Conservation (phyloP, 2,888 invertebrate species). For the Dasysyrphus albostriatus region DNA sequence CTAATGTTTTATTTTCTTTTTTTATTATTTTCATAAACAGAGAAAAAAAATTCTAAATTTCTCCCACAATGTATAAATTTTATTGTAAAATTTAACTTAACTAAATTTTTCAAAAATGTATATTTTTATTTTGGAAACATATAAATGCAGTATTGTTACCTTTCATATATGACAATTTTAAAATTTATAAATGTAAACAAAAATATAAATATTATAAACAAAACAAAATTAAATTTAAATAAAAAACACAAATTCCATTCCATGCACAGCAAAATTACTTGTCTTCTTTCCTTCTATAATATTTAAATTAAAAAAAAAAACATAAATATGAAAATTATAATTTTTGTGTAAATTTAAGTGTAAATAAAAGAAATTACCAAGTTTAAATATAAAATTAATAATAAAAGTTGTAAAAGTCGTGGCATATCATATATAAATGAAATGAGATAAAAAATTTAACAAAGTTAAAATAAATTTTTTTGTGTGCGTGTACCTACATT, state of each 20-base stretch:
- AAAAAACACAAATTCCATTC: constrained; percentile 61
- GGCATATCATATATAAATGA: constrained; percentile 24
- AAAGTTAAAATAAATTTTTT: constrained; percentile 15
- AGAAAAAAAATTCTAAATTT: background rate
- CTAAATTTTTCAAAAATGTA: constrained; percentile 14
- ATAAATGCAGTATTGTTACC: constrained; percentile 75
- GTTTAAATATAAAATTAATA: constrained; percentile 20
- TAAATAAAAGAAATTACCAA: constrained; percentile 44
- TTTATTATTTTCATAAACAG: background rate
- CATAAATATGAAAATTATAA: constrained; percentile 2
- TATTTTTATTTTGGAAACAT: background rate
- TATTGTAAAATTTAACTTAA: constrained; percentile 22
- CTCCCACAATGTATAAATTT: constrained; percentile 10
- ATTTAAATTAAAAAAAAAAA: background rate
- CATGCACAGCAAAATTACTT: constrained; percentile 61
- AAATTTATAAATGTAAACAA: constrained; percentile 37
- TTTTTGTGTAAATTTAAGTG: constrained; percentile 58
- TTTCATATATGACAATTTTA: constrained; percentile 63
- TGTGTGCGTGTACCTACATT: constrained; percentile 51
- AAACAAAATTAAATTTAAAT: constrained; percentile 35
- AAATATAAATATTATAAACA: constrained; percentile 47
- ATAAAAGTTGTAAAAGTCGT: constrained; percentile 38
- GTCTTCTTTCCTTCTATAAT: constrained; percentile 22
- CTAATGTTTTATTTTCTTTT: background rate
- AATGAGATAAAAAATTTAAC: constrained; percentile 15